Evolutionary conservation across 2,797 vertebrate genomes (phyloP), one percentile per base, ranked within the genome.

Genomic region (Chelmon rostratus): DNA sequence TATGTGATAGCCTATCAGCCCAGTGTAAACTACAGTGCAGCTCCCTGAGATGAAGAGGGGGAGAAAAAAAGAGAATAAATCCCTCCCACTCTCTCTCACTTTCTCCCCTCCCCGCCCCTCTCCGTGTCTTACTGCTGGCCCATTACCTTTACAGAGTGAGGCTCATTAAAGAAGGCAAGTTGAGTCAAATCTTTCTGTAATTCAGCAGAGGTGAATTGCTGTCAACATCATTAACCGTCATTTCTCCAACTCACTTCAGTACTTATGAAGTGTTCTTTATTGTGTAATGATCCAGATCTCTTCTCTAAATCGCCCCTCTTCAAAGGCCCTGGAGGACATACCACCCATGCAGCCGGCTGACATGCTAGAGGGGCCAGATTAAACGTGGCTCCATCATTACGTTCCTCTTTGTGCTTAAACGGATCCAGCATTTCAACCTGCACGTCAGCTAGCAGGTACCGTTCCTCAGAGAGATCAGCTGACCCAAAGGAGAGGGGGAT

Each of bases 191-290:
- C 94, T 94, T 92, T 89, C 93, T 90, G 94, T 96, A 95, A 96
- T 96, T 96, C 94, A 88, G 92, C 88, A 92, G 94, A 95, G 94
- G 94, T 96, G 95, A 96, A 95, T 94, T 94, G 95, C 95, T 95
- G 95, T 96, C 96, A 96, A 96, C 96, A 96, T 96, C 95, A 96
- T 96, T 96, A 96, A 95, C 93, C 93, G 79, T 96, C 95, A 96
- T 95, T 94, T 94, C 93, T 92, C 93, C 92, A 92, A 94, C 94
- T 94, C 92, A 91, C 92, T 94, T 89, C 90, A 86, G 90, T 94
- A 94, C 95, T 95, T 96, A 95, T 95, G 94, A 96, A 95, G 92
- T 96, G 94, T 95, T 96, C 95, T 95, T 96, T 95, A 94, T 96
- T 96, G 95, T 95, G 94, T 96, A 96, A 96, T 96, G 95, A 96